Evolutionary conservation across 2,113 vertebrate species (phyloP).

Genomic region (Oreotragus oreotragus): DNA sequence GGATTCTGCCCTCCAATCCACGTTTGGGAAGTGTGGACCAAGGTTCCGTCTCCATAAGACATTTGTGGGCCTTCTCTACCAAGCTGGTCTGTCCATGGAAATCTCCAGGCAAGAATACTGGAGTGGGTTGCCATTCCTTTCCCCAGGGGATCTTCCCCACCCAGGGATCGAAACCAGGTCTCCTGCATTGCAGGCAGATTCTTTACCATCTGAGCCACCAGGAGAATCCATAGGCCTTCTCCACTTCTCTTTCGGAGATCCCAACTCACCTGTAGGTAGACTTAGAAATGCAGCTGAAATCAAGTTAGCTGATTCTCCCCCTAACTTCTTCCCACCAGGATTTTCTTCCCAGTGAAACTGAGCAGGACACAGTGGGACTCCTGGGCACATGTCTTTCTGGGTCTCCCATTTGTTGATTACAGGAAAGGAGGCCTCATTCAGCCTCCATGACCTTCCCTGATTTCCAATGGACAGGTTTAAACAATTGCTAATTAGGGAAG

Average conservation of each 20-base stretch:
- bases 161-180: neutral
- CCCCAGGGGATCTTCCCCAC: neutral
- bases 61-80: neutral
- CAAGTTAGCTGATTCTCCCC: neutral
- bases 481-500: neutral
- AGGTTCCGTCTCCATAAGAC: neutral
- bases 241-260: neutral
- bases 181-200: neutral
- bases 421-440: neutral
- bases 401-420: neutral
- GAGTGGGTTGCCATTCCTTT: neutral
- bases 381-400: neutral
- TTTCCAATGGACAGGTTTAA: neutral
- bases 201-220: neutral
- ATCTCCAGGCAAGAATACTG: neutral
- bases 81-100: neutral
- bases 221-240: neutral
- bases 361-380: neutral
- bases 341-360: neutral
- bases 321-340: neutral
- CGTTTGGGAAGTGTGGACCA: neutral
- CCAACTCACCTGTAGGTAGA: neutral
- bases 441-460: neutral
- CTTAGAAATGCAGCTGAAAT: neutral
- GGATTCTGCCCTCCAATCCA: neutral